Base-by-base conservation (phyloP, 2,888 invertebrate species). In the Monochamus alternatus region DNA sequence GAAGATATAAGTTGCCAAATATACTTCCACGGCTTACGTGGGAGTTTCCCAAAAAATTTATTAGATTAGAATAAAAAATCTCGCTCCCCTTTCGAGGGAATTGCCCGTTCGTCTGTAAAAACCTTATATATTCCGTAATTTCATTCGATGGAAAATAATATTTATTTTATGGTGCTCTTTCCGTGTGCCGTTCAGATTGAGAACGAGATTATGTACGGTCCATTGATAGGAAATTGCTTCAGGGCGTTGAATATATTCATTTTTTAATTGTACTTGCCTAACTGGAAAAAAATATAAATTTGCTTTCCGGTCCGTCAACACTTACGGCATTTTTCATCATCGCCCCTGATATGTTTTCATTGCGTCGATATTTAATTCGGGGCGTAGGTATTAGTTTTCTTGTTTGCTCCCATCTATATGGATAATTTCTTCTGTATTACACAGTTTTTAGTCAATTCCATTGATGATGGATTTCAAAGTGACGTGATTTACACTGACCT, bases 171-270 rank as follows among this genome's bases (percentile, higher is more conserved):
- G 80, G 77, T 81, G 74, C 79, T 80, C 79, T 80, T 81, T 81
- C 77, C 76, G 66, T 78, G 80, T 82, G 83, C 83, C 84, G 84
- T 86, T 85, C 82, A 85, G 84, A 85, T 85, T 84, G 86, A 86
- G 86, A 86, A 87, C 83, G 85, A 86, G 86, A 87, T 87, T 87
- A 87, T 83, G 76, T 79, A 85, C 85, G 87, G 87, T 87, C 86
- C 85, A 87, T 87, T 85, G 87, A 85, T 82, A 83, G 80, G 82
- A 84, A 87, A 87, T 86, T 84, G 86, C 86, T 86, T 76, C 79
- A 81, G 85, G 87, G 82, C 81, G 82, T 80, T 79, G 81, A 81
- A 81, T 81, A 81, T 81, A 84, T 85, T 81, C 81, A 83, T 85
- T 84, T 85, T 84, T 84, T 85, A 85, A 85, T 85, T 85, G 84